These are phyloP conservation scores for Xanthia togata DNA, from an alignment of 2,888 invertebrate species.

Conservation along the genomic window DNA sequence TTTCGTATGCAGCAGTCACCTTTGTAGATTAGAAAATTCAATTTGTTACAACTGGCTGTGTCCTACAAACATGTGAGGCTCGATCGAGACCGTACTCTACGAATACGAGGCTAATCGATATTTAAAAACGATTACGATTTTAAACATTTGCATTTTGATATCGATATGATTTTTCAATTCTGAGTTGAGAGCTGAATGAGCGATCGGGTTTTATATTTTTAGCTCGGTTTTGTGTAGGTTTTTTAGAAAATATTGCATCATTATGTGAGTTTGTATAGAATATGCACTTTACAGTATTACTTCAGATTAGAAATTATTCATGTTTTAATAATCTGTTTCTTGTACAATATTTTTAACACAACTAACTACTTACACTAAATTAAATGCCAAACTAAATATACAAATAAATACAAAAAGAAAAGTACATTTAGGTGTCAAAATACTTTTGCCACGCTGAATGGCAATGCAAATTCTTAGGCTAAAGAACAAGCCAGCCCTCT, in stretches of 20 bases:
- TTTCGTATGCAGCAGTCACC: constrained; percentile 60
- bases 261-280: not conserved
- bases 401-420: not conserved
- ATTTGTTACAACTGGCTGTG: constrained; percentile 44
- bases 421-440: not conserved
- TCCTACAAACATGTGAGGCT: constrained; percentile 47
- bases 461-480: not conserved
- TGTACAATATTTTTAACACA: not conserved
- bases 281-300: not conserved
- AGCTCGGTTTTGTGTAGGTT: not conserved
- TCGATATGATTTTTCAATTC: constrained; percentile 38
- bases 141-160: constrained; percentile 39
- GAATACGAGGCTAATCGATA: constrained; percentile 46
- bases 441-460: not conserved
- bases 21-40: constrained; percentile 64
- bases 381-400: too few species aligned
- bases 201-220: constrained; percentile 2
- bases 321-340: not conserved
- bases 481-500: not conserved
- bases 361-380: too few species aligned
- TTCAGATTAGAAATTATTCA: not conserved
- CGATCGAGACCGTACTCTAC: constrained; percentile 23
- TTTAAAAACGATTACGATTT: constrained; percentile 43
- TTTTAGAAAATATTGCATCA: not conserved
- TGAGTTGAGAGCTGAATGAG: not conserved